phyloP scores from a whole-genome alignment of 35 echinoderm and acorn worm genomes.

The Lytechinus variegatus region DNA sequence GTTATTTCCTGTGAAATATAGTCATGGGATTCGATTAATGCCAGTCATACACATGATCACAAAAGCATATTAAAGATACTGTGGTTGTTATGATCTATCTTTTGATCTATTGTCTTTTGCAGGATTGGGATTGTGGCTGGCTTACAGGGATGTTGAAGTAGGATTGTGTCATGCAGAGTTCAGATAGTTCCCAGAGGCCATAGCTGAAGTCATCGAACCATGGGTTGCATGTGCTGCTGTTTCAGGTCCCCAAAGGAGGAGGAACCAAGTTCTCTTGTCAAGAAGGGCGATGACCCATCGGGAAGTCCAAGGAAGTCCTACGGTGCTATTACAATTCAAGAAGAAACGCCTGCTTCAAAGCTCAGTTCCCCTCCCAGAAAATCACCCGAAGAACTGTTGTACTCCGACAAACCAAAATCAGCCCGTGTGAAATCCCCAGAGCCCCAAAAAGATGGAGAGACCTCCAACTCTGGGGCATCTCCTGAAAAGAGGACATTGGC shows the following conservation, averaged over 20 bases:
- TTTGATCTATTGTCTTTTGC: not conserved
- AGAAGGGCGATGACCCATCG: not conserved
- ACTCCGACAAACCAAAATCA: not conserved
- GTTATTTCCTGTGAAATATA: not conserved
- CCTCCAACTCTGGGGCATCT: not conserved
- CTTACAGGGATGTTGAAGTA: not conserved
- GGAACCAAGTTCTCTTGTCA: constrained; percentile 1
- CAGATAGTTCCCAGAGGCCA: not conserved
- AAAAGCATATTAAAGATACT: not conserved
- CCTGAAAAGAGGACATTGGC: constrained; percentile 20
- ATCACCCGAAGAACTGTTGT: not conserved
- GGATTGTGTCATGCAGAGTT: not conserved
- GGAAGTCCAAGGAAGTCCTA: constrained; percentile 20
- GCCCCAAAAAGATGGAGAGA: not conserved
- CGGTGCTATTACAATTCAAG: constrained; percentile 19
- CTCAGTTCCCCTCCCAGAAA: not conserved
- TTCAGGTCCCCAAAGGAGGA: not conserved
- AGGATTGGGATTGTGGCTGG: not conserved
- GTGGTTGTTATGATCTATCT: not conserved
- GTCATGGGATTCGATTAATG: not conserved
- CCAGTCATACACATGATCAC: not conserved
- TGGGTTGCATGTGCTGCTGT: constrained; percentile 50
- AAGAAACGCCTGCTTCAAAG: not conserved
- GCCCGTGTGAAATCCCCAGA: constrained; percentile 29
- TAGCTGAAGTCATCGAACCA: not conserved